Evolutionary conservation across 2,113 vertebrate genomes (phyloP).

Genomic region (Nematolebias whitei): DNA sequence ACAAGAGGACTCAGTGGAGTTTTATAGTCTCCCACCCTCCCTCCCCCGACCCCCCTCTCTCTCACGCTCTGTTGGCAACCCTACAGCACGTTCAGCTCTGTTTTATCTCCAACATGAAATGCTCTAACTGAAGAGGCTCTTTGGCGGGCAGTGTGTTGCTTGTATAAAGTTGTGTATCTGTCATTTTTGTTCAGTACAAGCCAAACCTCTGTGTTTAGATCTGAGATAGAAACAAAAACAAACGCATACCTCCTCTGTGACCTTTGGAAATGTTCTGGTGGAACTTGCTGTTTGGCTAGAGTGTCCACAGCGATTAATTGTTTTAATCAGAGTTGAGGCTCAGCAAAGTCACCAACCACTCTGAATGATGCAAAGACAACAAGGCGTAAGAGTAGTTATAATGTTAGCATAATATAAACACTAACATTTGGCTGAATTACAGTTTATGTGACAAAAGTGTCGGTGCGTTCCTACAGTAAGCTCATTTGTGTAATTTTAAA

Average conservation of each 20-base stretch:
- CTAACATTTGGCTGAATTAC: not conserved
- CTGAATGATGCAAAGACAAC: conserved; percentile 2
- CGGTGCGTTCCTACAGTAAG: not conserved
- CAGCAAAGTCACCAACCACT: not conserved
- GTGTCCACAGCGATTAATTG: conserved; percentile 8
- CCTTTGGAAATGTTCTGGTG: conserved; percentile 32
- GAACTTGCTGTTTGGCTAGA: conserved; percentile 55
- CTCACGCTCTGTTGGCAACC: conserved; percentile 59
- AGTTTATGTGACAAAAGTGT: not conserved
- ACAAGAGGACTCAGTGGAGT: conserved; percentile 75
- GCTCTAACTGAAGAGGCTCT: conserved; percentile 65
- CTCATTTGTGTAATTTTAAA: not conserved
- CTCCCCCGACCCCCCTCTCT: conserved; percentile 44
- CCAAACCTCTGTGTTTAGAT: conserved; percentile 47
- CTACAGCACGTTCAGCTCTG: conserved; percentile 71
- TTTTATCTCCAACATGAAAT: conserved; percentile 82
- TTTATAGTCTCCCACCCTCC: conserved; percentile 78
- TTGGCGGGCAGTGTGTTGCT: conserved; percentile 53
- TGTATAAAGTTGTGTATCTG: conserved; percentile 39
- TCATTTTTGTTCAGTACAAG: conserved; percentile 42
- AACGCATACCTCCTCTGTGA: conserved; percentile 30
- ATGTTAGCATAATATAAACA: not conserved
- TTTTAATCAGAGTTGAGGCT: conserved; percentile 16
- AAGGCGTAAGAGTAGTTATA: not conserved
- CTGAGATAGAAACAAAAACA: conserved; percentile 29